Conservation (phyloP, 2,888 invertebrate species). For the Drosophila atripex region DNA sequence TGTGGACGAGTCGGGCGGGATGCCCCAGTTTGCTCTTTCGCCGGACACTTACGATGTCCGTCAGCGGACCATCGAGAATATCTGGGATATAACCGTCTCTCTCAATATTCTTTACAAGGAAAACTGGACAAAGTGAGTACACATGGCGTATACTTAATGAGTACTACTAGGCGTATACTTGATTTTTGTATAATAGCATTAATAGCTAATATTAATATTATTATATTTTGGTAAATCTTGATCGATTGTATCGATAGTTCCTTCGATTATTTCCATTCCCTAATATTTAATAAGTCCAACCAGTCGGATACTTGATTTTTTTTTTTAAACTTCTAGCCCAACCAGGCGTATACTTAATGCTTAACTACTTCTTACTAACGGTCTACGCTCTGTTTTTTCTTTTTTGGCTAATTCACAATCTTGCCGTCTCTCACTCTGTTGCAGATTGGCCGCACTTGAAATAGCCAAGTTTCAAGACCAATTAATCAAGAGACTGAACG, state of each 20-base stretch:
- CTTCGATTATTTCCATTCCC: too few relatives aligned
- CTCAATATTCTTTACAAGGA: slow-evolving; percentile 94
- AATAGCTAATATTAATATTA: too few relatives aligned
- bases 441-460: slow-evolving; percentile 84
- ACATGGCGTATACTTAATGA: background rate
- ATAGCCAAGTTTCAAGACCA: slow-evolving; percentile 91
- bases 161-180: slow-evolving; percentile 12
- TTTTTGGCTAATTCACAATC: background rate
- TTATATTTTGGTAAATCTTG: too few relatives aligned
- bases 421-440: background rate
- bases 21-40: slow-evolving; percentile 80
- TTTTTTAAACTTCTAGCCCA: slow-evolving; percentile 3
- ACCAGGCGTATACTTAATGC: background rate
- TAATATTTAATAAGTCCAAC: background rate
- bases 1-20: slow-evolving; percentile 66
- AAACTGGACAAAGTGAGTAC: slow-evolving; percentile 93
- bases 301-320: slow-evolving; percentile 25
- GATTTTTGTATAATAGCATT: background rate
- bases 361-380: slow-evolving; percentile 6
- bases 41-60: slow-evolving; percentile 86
- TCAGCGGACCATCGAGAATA: slow-evolving; percentile 91
- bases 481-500: slow-evolving; percentile 90
- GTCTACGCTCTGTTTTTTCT: slow-evolving; percentile 7
- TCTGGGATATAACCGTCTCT: slow-evolving; percentile 95
- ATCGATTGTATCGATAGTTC: too few relatives aligned